Evolutionary conservation across 2,797 vertebrate species (phyloP), one percentile per base, ranked within the genome.

Genomic region (Onychomys torridus): DNA sequence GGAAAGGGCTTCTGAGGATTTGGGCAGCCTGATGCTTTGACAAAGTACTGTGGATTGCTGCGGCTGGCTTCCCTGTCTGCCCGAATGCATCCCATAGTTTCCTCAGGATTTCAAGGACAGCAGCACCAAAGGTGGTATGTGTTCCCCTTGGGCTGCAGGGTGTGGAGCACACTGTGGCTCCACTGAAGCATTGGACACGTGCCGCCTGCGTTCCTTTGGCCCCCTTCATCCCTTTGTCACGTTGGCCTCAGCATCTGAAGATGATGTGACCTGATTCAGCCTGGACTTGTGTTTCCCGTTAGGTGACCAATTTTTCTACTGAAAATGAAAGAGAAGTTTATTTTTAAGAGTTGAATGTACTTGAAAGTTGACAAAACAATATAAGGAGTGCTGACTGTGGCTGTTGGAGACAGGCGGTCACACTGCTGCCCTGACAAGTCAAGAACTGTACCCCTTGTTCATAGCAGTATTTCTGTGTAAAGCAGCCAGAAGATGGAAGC

Each of bases 291-390:
- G 19, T 59, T 77, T 96, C 55, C 29, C 16, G 19, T 55, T 81
- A 14, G 1, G 5, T 92, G 49, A 29, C 69, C 6, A 14, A 4
- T 86, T 89, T 97, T 79, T 43, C 32, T 43, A 63, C 6, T 27
- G 49, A 63, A 95, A 91, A 77, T 59, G 67, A 34, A 59, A 21
- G 49, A 46, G 43, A 85, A 76, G 13, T 11, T 75, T 92, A 61
- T 46, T 29, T 59, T 23, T 21, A 81, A 69, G 77, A 81, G 55
- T 81, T 40, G 40, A 49, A 16, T 93, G 32, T 92, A 40, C 49
- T 81, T 89, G 29, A 85, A 96, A 73, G n/a, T 90, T 92, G 57
- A 92, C 29, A 49, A 83, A 87, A 88, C 75, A 73, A 19, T 8
- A 19, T 89, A 79, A 90, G 75, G 23, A 59, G 23, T 83, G 29